Conservation (phyloP, 2,113 vertebrate genomes). For the Corythaixoides concolor region DNA sequence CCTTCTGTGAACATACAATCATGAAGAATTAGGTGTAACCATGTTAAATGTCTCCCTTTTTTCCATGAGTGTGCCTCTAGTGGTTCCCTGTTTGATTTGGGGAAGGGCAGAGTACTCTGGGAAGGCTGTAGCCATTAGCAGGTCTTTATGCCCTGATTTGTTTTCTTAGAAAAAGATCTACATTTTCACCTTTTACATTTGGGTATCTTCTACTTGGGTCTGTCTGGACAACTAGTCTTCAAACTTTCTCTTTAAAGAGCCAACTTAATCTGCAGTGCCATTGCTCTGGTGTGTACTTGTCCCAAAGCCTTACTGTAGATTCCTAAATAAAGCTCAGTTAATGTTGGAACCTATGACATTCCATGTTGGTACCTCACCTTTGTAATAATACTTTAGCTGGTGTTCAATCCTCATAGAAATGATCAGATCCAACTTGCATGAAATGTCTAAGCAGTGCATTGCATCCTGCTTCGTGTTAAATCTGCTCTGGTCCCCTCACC, state of each 20-base stretch:
- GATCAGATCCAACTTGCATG: neutral
- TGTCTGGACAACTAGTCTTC: neutral
- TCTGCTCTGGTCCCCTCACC: neutral
- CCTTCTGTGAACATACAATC: neutral
- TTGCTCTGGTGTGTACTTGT: neutral
- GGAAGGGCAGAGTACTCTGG: neutral
- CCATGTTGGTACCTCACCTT: neutral
- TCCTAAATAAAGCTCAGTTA: neutral
- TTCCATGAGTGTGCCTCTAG: neutral
- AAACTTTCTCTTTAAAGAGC: neutral
- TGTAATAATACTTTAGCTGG: neutral
- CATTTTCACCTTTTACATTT: neutral
- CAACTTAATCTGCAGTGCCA: neutral
- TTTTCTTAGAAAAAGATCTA: neutral
- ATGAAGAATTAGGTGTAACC: neutral
- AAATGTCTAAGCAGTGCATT: neutral
- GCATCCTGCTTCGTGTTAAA: neutral
- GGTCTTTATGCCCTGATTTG: neutral
- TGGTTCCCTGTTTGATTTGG: neutral
- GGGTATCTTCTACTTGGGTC: neutral
- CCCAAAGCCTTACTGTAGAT: neutral
- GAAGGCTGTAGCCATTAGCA: neutral
- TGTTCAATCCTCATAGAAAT: neutral
- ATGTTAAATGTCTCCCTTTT: neutral
- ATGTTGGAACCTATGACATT: neutral